Base-by-base conservation (phyloP, 1,140 invertebrate species). In the Brachionus rotundiformis region DNA sequence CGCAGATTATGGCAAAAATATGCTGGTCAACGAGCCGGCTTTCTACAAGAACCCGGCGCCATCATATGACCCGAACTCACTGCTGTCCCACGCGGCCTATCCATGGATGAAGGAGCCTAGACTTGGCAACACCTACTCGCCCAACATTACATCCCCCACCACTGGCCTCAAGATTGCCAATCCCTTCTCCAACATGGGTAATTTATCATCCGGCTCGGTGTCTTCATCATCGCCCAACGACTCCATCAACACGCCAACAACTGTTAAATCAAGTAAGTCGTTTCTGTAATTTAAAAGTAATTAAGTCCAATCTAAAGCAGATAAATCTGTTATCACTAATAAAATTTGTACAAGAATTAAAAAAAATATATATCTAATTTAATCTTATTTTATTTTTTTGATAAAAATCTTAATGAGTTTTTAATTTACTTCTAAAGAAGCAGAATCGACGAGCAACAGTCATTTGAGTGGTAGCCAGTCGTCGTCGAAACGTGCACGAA, bases 401-500 rank as follows among this genome's bases (percentile, higher is more conserved):
- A 36, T 25, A 61, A 68, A 68, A 33, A 68, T 73, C 39, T 25
- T 73, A 73, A 73, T 73, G 68, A 73, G 23, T 23, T 73, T 73
- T 73, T 73, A 73, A 73, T 73, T 73, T 47, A 73, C 68, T 73
- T 73, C 25, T 68, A n/a, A 5, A 73, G 68, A 73, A 29, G 23
- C 39, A 44, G 68, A 73, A 25, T 41, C 68, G 39, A 44, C 68
- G 11, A 73, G 10, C 44, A 29, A n/a, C n/a, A 41, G 39, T 13
- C 19, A 73, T 44, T 39, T n/a, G n/a, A n/a, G n/a, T n/a, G n/a
- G 44, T 13, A 31, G 29, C 36, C 6, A 19, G 31, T 44, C 47
- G 36, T 19, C 81, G 11, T 82, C 81, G 11, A 92, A 90, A 84
- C 85, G 91, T 81, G 90, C 90, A 1, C 87, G 96, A 80, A 98